These are phyloP conservation scores for Crocuta crocuta DNA, from an alignment of 2,113 vertebrate species.

Conservation along the genomic window DNA sequence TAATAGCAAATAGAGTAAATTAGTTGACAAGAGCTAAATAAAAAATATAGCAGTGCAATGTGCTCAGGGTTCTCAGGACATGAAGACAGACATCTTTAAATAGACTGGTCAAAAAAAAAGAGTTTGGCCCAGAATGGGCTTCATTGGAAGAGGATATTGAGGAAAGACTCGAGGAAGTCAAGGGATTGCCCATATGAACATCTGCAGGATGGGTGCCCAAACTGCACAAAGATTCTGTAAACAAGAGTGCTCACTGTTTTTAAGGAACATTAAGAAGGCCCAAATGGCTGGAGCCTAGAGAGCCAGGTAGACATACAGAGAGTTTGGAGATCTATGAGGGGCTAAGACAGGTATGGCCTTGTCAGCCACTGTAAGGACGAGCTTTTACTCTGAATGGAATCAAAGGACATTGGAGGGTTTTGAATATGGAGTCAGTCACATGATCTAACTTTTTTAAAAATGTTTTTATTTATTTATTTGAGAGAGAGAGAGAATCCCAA, in stretches of 20 bases:
- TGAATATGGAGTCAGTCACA: neutral
- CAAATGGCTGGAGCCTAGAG: neutral
- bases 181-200: neutral
- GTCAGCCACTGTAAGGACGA: accelerated
- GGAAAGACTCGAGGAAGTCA: neutral
- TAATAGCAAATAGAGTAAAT: neutral
- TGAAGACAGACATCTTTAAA: no score
- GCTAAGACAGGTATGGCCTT: neutral
- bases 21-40: neutral
- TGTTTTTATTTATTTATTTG: no score
- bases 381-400: neutral
- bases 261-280: neutral
- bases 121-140: neutral
- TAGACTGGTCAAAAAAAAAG: neutral
- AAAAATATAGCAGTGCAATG: neutral
- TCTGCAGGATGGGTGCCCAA: no score
- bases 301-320: neutral
- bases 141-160: neutral
- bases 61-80: no score
- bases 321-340: neutral
- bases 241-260: accelerated
- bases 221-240: neutral
- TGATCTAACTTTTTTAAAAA: neutral
- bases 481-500: no score
- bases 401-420: neutral